These are phyloP conservation scores for Amiota mariae DNA, from an alignment of 2,888 invertebrate species.

Conservation along the genomic window DNA sequence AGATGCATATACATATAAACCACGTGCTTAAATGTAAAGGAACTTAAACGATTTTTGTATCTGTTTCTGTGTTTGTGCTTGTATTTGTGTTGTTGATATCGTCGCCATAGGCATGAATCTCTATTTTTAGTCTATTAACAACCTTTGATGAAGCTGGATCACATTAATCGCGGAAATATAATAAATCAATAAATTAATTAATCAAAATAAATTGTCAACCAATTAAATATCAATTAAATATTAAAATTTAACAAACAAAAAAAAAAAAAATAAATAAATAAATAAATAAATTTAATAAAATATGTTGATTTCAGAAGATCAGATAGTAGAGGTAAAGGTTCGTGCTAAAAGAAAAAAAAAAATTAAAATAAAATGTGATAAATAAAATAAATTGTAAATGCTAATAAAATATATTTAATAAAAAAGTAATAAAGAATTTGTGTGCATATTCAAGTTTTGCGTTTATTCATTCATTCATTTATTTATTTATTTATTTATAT, in stretches of 20 bases:
- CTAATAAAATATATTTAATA: constrained; percentile 27
- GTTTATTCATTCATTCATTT: neutral
- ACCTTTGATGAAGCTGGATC: constrained; percentile 72
- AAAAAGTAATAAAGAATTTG: neutral
- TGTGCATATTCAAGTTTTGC: neutral
- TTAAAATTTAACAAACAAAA: constrained; percentile 7
- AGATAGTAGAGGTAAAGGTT: constrained; percentile 69
- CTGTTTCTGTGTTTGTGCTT: constrained; percentile 28
- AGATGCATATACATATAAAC: constrained; percentile 22
- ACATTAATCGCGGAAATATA: constrained; percentile 34
- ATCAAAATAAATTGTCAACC: constrained; percentile 2
- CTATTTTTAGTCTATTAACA: constrained; percentile 73
- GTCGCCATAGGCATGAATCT: constrained; percentile 41
- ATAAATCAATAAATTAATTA: neutral
- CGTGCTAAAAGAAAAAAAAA: constrained; percentile 7
- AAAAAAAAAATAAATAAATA: neutral
- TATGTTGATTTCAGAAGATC: constrained; percentile 72
- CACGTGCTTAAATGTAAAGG: constrained; percentile 26
- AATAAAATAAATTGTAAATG: constrained; percentile 31
- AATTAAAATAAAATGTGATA: constrained; percentile 12
- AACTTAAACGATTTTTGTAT: neutral
- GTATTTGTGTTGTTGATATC: constrained; percentile 37
- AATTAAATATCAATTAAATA: constrained; percentile 22
- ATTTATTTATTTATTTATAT: constrained; percentile 2
- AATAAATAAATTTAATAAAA: neutral